These are phyloP conservation scores for Dascillus cervinus DNA, from an alignment of 2,888 invertebrate species.

Conservation along the genomic window DNA sequence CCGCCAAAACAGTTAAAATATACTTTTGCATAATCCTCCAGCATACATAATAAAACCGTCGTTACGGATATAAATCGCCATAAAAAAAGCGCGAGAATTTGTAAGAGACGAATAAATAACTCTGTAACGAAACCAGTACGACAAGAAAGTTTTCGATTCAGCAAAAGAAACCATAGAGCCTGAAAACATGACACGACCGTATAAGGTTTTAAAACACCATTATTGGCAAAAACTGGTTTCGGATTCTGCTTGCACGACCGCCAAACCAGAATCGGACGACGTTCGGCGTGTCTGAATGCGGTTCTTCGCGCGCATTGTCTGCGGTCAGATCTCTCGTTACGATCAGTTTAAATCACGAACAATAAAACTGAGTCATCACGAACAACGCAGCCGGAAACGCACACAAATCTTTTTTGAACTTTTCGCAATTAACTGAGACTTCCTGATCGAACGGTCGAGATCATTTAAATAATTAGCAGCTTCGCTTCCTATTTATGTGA, in stretches of 20 bases:
- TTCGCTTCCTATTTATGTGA: too few relatives aligned
- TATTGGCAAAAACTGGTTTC: constrained; percentile 18
- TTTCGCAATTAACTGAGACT: too few relatives aligned
- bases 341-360: constrained; percentile 12
- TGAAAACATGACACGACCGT: constrained; percentile 24
- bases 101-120: background rate
- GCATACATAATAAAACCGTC: too few relatives aligned
- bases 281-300: constrained; percentile 19
- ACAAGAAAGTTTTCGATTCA: constrained; percentile 20
- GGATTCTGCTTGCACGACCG: constrained; percentile 14
- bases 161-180: constrained; percentile 23
- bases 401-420: too few relatives aligned
- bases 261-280: constrained; percentile 9
- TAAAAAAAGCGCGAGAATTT: background rate
- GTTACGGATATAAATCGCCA: background rate
- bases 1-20: too few relatives aligned
- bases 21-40: too few relatives aligned
- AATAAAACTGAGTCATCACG: too few relatives aligned
- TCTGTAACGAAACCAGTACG: background rate
- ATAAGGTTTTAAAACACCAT: constrained; percentile 26
- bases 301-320: constrained; percentile 15
- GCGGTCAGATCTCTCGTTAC: constrained; percentile 17
- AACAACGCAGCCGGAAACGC: too few relatives aligned
- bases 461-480: too few relatives aligned
- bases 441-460: too few relatives aligned